A percentile compares a stretch with the other conserved stretches of the same genome.
These are phyloP conservation scores for Mirza zaza DNA, from an alignment of 2,113 vertebrate genomes.

Conservation along the genomic window DNA sequence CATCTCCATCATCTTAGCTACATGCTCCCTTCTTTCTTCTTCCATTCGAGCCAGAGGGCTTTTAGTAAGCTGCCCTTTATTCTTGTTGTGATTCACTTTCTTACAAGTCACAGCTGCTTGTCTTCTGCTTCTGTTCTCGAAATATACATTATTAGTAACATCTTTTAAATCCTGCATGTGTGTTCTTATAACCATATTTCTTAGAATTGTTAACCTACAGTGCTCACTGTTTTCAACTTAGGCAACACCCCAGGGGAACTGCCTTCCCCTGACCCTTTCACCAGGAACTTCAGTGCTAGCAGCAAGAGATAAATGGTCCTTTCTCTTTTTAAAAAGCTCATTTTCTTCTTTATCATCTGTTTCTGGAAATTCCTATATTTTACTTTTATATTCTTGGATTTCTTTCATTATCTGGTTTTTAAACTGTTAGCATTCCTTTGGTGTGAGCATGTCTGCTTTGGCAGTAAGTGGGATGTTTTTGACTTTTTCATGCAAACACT, in stretches of 20 bases:
- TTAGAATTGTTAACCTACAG: background rate
- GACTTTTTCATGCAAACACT: conserved; percentile 99
- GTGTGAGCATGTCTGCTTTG: conserved; percentile 99
- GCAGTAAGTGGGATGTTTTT: conserved; percentile 99
- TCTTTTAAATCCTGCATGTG: background rate
- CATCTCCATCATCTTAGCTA: background rate
- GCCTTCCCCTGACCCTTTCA: background rate
- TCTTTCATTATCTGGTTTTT: conserved; percentile 79
- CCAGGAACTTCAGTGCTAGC: background rate
- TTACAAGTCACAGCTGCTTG: background rate
- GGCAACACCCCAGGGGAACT: background rate
- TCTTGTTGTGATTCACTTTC: background rate
- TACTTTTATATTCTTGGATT: background rate
- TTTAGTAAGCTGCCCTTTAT: background rate
- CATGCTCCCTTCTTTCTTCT: background rate
- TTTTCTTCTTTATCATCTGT: background rate
- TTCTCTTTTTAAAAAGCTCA: background rate
- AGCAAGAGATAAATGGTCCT: background rate
- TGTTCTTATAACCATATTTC: background rate
- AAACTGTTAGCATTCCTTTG: conserved; percentile 99
- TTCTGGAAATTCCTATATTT: background rate
- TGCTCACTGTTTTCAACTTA: background rate
- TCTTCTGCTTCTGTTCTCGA: background rate
- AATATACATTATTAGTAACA: background rate
- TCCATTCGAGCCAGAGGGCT: background rate